Conservation (phyloP, 2,113 vertebrate genomes). For the Toxotes jaculatrix region DNA sequence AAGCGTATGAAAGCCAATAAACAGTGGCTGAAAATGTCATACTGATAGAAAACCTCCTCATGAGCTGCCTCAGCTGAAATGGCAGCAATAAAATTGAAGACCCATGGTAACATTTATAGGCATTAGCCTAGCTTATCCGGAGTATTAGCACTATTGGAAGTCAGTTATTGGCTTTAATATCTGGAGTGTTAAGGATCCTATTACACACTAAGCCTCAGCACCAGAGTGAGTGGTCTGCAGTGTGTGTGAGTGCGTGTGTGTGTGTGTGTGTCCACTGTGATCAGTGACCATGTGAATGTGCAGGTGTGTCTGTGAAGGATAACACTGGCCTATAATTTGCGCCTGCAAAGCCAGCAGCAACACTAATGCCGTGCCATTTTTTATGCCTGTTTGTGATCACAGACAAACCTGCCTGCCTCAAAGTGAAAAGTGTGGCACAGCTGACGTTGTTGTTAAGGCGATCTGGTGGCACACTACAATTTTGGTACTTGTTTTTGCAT, state of each 20-base stretch:
- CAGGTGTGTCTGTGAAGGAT: background rate
- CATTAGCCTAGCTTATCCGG: conserved; percentile 35
- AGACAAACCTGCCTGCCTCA: background rate
- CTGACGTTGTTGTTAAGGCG: background rate
- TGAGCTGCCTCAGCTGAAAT: conserved; percentile 37
- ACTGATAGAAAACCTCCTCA: conserved; percentile 30
- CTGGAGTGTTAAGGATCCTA: background rate
- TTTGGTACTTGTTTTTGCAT: too few species aligned
- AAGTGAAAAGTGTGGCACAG: background rate
- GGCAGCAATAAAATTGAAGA: conserved; percentile 35
- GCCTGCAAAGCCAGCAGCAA: background rate
- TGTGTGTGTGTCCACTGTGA: background rate
- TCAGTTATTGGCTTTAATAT: conserved; percentile 34
- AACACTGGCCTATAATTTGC: background rate
- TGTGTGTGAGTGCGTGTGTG: conserved; percentile 3
- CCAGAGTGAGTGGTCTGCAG: background rate
- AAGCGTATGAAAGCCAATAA: conserved; percentile 50
- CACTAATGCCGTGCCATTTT: background rate
- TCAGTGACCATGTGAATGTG: background rate
- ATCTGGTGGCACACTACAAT: background rate
- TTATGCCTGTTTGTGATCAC: too few species aligned
- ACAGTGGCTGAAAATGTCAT: conserved; percentile 43
- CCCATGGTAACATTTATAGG: conserved; percentile 32
- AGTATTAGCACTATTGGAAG: conserved; percentile 24
- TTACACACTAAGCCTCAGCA: background rate